Evolutionary conservation across 2,113 vertebrate genomes (phyloP).

Genomic region (Merops nubicus): DNA sequence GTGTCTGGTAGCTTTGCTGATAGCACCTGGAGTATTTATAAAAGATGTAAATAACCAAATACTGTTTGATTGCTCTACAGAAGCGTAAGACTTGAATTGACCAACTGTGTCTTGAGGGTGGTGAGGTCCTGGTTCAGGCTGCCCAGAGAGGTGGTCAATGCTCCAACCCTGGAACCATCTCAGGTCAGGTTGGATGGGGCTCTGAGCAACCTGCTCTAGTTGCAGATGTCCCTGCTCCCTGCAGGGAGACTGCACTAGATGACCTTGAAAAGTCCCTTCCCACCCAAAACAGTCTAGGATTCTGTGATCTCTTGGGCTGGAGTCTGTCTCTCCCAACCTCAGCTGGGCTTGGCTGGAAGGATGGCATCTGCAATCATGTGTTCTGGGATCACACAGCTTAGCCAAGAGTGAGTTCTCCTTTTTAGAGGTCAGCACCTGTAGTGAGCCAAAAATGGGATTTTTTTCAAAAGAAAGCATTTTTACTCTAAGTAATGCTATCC

Average conservation of each 20-base stretch:
- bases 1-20: neutral
- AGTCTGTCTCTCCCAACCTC: neutral
- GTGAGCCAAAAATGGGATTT: neutral
- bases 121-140: neutral
- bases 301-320: neutral
- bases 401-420: neutral
- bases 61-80: neutral
- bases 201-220: neutral
- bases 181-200: neutral
- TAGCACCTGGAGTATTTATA: neutral
- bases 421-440: neutral
- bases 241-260: neutral
- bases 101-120: neutral
- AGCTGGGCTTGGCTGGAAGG: neutral
- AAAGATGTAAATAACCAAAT: neutral
- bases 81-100: neutral
- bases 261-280: neutral
- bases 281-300: neutral
- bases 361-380: fast-evolving
- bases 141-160: neutral
- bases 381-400: neutral
- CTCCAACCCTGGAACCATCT: neutral
- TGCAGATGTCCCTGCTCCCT: neutral
- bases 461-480: neutral
- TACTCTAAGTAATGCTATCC: neutral